Conservation (phyloP, 2,888 invertebrate species). For the Meliscaeva auricollis region DNA sequence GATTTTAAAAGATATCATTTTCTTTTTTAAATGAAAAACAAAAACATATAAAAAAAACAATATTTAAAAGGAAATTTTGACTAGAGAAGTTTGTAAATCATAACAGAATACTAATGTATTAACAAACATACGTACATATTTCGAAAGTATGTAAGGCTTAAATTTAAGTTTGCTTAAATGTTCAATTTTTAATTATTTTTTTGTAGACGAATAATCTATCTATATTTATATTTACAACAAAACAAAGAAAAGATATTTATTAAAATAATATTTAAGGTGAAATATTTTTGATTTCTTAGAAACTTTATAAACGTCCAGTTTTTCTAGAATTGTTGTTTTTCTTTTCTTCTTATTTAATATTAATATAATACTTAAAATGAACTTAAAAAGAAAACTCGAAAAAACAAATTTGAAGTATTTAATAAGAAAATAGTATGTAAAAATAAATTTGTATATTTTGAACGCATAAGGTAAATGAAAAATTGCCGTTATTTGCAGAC, state of each 20-base stretch:
- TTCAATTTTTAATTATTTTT: slow-evolving; percentile 19
- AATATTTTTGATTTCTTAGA: slow-evolving; percentile 26
- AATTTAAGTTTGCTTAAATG: slow-evolving; percentile 43
- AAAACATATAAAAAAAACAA: neutral
- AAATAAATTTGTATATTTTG: slow-evolving; percentile 41
- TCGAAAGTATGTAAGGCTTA: slow-evolving; percentile 40
- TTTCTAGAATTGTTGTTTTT: slow-evolving; percentile 36
- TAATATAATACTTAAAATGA: neutral
- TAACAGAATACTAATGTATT: slow-evolving; percentile 41
- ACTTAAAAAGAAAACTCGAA: slow-evolving; percentile 7
- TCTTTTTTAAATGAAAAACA: slow-evolving; percentile 14
- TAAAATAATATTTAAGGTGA: slow-evolving; percentile 35
- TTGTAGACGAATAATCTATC: slow-evolving; percentile 48
- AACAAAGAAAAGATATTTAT: slow-evolving; percentile 58
- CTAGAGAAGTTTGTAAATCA: slow-evolving; percentile 36
- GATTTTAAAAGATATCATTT: slow-evolving; percentile 61
- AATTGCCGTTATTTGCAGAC: neutral
- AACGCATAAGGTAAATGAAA: slow-evolving; percentile 5
- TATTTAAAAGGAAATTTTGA: slow-evolving; percentile 37
- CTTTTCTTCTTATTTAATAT: slow-evolving; percentile 27
- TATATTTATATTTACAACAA: slow-evolving; percentile 60
- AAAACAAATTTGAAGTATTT: slow-evolving; percentile 12
- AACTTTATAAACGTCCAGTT: slow-evolving; percentile 60
- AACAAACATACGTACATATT: slow-evolving; percentile 48
- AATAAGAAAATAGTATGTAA: neutral